A percentile compares a stretch with the other conserved stretches of the same genome.
Evolutionary conservation across 2,888 invertebrate genomes (phyloP).

Genomic region (Enchytraeus crypticus): DNA sequence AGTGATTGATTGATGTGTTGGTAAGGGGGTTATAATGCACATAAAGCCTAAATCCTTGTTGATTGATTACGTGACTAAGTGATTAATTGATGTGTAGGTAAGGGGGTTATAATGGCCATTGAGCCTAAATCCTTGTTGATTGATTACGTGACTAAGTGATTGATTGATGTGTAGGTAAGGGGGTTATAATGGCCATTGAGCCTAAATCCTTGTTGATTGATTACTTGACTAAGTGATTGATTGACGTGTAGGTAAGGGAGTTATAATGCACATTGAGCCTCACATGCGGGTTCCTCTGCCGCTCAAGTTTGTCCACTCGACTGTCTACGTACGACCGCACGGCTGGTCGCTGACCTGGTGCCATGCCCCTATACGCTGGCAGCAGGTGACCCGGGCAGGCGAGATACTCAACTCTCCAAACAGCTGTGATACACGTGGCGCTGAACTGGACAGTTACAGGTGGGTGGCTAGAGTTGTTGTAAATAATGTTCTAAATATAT

Average conservation of each 20-base stretch:
- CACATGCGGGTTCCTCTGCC: slow-evolving; percentile 61
- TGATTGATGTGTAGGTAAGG: background rate
- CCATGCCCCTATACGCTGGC: slow-evolving; percentile 58
- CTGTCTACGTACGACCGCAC: slow-evolving; percentile 67
- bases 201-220: too few relatives aligned
- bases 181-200: slow-evolving; percentile 14
- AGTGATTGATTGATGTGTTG: too few relatives aligned
- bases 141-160: too few relatives aligned
- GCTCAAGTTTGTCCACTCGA: slow-evolving; percentile 63
- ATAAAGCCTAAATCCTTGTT: too few relatives aligned
- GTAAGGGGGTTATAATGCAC: too few relatives aligned
- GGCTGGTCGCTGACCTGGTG: slow-evolving; percentile 52
- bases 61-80: too few relatives aligned
- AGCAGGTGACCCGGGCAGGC: slow-evolving; percentile 53
- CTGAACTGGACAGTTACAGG: slow-evolving; percentile 29
- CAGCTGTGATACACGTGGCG: slow-evolving; percentile 29
- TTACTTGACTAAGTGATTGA: too few relatives aligned
- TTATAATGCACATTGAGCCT: slow-evolving; percentile 18
- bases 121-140: too few relatives aligned
- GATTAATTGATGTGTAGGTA: too few relatives aligned
- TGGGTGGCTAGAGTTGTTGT: slow-evolving; percentile 1
- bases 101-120: too few relatives aligned
- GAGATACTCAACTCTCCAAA: slow-evolving; percentile 48
- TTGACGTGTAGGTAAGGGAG: background rate
- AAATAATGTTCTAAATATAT: background rate